A percentile compares a stretch with the other conserved stretches of the same genome.
These are phyloP conservation scores for Drosophila ohnishii DNA, from an alignment of 1,140 invertebrate genomes.

Conservation along the genomic window DNA sequence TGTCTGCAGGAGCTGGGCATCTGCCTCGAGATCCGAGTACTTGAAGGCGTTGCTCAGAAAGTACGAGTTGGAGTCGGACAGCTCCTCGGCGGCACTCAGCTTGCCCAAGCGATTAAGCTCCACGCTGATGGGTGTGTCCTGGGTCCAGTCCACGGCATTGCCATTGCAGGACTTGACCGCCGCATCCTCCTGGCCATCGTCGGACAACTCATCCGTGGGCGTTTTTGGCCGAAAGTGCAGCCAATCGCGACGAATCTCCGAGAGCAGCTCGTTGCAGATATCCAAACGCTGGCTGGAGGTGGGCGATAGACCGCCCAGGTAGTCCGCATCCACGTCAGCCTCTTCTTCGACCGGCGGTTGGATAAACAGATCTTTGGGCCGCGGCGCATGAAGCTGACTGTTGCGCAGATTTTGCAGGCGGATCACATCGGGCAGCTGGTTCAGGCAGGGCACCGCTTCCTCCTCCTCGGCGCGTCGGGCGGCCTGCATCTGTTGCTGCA, in stretches of 20 bases:
- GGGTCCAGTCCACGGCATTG: conserved; percentile 83
- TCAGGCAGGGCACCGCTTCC: conserved; percentile 47
- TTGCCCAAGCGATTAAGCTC: conserved; percentile 83
- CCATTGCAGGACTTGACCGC: conserved; percentile 53
- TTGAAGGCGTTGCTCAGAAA: conserved; percentile 75
- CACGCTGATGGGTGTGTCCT: conserved; percentile 85
- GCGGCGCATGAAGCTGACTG: conserved; percentile 37
- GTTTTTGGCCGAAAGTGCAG: conserved; percentile 91
- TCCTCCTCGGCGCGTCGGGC: conserved; percentile 36
- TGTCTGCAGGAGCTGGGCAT: conserved; percentile 73
- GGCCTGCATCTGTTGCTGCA: conserved; percentile 38
- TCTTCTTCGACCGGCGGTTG: conserved; percentile 34
- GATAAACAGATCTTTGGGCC: conserved; percentile 51
- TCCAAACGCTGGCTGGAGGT: conserved; percentile 80
- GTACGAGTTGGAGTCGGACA: conserved; percentile 24
- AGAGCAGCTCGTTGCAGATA: conserved; percentile 80
- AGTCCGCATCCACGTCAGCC: conserved; percentile 47
- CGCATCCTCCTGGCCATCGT: conserved; percentile 64
- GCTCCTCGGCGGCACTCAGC: conserved; percentile 16
- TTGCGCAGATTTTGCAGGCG: conserved; percentile 66
- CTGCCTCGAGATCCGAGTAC: conserved; percentile 76
- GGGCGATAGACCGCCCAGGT: conserved; percentile 71
- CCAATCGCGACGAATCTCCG: conserved; percentile 83
- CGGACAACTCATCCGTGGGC: conserved; percentile 80
- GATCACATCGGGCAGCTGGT: conserved; percentile 77